These are phyloP conservation scores for Cisticola juncidis DNA, from an alignment of 2,113 vertebrate species.

Conservation along the genomic window DNA sequence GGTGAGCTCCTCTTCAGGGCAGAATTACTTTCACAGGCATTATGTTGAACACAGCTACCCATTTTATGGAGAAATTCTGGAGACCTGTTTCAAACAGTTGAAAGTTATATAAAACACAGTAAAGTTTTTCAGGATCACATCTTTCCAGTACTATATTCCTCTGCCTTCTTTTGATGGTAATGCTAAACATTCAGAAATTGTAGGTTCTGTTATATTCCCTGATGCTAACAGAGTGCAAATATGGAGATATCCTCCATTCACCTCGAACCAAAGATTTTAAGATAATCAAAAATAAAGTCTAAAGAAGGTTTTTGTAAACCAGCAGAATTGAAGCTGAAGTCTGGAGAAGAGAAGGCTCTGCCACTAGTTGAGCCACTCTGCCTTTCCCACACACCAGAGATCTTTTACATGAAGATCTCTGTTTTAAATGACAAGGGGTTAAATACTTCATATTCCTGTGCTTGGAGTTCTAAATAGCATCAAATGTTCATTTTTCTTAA, in stretches of 20 bases:
- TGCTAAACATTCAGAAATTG: background rate
- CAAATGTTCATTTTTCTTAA: background rate
- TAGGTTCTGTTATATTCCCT: background rate
- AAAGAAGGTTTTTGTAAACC: background rate
- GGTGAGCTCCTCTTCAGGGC: fast-evolving
- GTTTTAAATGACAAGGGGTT: background rate
- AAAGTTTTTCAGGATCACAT: background rate
- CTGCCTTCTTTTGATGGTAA: background rate
- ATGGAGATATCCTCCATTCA: background rate
- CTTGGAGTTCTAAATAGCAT: background rate
- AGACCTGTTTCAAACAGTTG: background rate
- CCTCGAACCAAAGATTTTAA: background rate
- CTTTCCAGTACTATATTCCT: background rate
- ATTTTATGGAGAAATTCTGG: background rate
- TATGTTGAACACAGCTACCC: background rate
- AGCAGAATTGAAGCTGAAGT: background rate
- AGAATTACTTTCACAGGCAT: background rate
- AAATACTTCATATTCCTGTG: background rate
- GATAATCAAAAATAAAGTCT: background rate
- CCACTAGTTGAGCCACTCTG: background rate
- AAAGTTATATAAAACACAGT: background rate
- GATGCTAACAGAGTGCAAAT: background rate
- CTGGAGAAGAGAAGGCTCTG: background rate
- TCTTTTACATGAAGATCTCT: background rate
- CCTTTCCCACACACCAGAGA: background rate